These are phyloP conservation scores for Mylabris phalerata DNA, from an alignment of 1,140 invertebrate species.

Conservation along the genomic window DNA sequence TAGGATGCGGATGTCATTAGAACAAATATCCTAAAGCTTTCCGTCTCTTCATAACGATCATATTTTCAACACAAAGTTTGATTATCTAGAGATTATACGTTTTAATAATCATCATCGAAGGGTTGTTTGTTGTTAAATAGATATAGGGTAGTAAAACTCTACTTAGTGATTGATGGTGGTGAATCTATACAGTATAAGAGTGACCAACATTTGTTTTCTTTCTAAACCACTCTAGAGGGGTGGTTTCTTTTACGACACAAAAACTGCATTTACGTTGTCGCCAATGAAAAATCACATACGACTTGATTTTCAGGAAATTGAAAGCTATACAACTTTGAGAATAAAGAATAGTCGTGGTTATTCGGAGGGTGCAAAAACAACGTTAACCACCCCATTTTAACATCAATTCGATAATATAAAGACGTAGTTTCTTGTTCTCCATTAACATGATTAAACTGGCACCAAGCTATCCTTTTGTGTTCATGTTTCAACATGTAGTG, in stretches of 20 bases:
- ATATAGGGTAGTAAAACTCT: not conserved
- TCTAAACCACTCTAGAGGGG: not conserved
- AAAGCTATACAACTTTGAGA: no score
- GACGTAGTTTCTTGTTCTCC: slow-evolving; percentile 10
- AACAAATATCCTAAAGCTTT: slow-evolving; percentile 5
- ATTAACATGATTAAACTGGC: slow-evolving; percentile 28
- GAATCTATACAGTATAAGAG: slow-evolving; percentile 10
- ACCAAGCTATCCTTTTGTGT: slow-evolving; percentile 20
- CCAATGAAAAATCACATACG: no score
- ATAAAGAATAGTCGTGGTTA: no score
- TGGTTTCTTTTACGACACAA: no score
- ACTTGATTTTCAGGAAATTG: no score
- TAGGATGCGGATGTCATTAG: slow-evolving; percentile 9
- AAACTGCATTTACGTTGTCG: no score
- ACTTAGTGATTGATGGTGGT: slow-evolving; percentile 16
- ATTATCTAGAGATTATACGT: no score
- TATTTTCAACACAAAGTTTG: no score
- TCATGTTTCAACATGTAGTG: slow-evolving; percentile 3
- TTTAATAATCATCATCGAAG: not conserved
- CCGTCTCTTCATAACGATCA: no score
- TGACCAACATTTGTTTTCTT: slow-evolving; percentile 26
- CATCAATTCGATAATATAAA: not conserved
- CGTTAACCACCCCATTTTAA: no score
- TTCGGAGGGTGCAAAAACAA: no score
- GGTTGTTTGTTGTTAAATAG: slow-evolving; percentile 1